Conservation (phyloP, 2,888 invertebrate species). For the Ophion ventricosus region DNA sequence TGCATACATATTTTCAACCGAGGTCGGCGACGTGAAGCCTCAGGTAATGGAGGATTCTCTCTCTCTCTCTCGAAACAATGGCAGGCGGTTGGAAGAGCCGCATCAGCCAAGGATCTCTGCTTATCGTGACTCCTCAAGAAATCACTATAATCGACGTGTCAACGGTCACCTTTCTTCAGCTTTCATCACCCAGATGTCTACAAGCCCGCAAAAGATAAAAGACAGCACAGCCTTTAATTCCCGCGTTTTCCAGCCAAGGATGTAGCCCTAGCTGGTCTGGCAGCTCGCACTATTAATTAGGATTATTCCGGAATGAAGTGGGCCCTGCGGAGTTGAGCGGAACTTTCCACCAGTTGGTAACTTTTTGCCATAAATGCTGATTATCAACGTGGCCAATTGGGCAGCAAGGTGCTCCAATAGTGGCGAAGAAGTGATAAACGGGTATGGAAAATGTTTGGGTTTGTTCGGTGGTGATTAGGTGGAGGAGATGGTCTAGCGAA, state of each 20-base stretch:
- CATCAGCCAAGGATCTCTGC: slow-evolving; percentile 36
- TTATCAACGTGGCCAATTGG: slow-evolving; percentile 74
- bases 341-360: slow-evolving; percentile 67
- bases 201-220: not conserved
- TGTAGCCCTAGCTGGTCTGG: no score
- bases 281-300: slow-evolving; percentile 25
- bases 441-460: slow-evolving; percentile 56
- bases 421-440: slow-evolving; percentile 12
- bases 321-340: slow-evolving; percentile 32
- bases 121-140: slow-evolving; percentile 65
- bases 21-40: slow-evolving; percentile 45
- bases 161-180: slow-evolving; percentile 44
- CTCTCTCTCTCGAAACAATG: slow-evolving; percentile 34
- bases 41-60: slow-evolving; percentile 56
- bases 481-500: slow-evolving; percentile 56
- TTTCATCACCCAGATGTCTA: not conserved
- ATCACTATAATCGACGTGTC: slow-evolving; percentile 67
- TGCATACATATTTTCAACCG: slow-evolving; percentile 63
- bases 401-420: slow-evolving; percentile 50
- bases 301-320: slow-evolving; percentile 30
- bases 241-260: no score
- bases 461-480: slow-evolving; percentile 32
- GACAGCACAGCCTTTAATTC: not conserved
- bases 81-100: slow-evolving; percentile 11
- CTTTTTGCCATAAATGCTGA: slow-evolving; percentile 82